Conservation (phyloP, 2,797 vertebrate genomes). For the Epinephelus malabaricus region DNA sequence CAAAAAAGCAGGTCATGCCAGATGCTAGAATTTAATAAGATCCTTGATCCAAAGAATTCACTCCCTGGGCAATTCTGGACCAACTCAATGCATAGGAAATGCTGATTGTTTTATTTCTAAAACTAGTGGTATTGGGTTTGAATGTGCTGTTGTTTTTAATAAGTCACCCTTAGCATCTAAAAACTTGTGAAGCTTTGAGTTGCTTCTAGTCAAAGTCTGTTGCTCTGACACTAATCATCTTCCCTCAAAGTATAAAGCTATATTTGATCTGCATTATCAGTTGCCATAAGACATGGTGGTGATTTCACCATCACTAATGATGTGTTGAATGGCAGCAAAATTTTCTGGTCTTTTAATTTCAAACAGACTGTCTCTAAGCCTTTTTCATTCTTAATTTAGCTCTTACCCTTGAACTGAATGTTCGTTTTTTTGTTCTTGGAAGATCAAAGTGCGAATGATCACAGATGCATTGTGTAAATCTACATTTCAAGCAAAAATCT, state of each 20-base stretch:
- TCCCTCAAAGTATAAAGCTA: neutral
- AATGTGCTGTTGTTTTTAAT: no score
- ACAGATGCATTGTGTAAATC: constrained; percentile 18
- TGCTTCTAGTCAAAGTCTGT: no score
- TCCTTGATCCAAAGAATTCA: neutral
- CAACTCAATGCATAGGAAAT: no score
- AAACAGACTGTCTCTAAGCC: neutral
- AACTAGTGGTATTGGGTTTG: no score
- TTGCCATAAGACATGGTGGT: neutral
- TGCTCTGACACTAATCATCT: neutral
- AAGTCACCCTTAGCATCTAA: no score
- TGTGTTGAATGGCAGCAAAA: neutral
- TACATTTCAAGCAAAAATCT: neutral
- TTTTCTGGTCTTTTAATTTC: neutral
- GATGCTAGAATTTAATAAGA: neutral
- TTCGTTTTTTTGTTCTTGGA: neutral
- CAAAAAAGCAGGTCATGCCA: constrained; percentile 18
- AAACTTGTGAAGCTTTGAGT: no score
- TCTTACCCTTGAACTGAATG: constrained; percentile 14
- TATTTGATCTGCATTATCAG: neutral
- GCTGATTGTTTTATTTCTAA: no score
- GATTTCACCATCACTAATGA: neutral
- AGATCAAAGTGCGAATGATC: neutral
- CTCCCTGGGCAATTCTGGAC: no score
- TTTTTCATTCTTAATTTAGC: constrained; percentile 9